phyloP scores from a whole-genome alignment of 2,113 vertebrate species.

The Eclectus roratus region DNA sequence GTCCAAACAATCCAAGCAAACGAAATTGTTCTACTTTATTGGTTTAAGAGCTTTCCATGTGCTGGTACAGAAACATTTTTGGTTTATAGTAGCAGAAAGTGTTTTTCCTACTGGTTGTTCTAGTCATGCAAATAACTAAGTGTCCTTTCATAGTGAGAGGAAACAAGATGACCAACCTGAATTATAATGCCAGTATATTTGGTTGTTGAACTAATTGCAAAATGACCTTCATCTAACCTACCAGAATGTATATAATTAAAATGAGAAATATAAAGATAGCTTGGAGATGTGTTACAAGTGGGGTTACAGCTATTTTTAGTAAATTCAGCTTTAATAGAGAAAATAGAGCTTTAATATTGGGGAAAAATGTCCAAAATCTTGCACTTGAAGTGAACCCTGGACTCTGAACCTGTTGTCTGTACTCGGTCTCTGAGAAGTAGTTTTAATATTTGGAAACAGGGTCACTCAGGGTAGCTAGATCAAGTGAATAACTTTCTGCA shows the following conservation, averaged over 20 bases:
- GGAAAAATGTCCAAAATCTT: neutral
- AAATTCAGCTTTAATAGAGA: neutral
- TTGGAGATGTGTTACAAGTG: neutral
- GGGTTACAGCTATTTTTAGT: neutral
- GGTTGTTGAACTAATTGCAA: neutral
- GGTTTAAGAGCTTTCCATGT: neutral
- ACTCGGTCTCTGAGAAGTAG: neutral
- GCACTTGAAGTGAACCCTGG: neutral
- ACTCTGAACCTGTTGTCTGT: slow-evolving; percentile 1
- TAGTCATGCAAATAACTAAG: neutral
- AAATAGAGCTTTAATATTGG: neutral
- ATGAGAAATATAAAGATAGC: neutral
- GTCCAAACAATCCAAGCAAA: neutral
- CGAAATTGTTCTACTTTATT: neutral
- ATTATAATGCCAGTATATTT: neutral
- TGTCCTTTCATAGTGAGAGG: neutral
- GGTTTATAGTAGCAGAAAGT: neutral
- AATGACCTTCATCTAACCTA: neutral
- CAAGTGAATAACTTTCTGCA: neutral
- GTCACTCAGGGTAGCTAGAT: neutral
- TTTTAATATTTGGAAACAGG: slow-evolving; percentile 42
- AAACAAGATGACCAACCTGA: neutral
- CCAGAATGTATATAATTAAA: neutral
- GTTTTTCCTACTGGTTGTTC: neutral
- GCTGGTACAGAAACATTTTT: neutral